Conservation (phyloP, 2,113 vertebrate genomes). For the Psilopsiagon aymara region DNA sequence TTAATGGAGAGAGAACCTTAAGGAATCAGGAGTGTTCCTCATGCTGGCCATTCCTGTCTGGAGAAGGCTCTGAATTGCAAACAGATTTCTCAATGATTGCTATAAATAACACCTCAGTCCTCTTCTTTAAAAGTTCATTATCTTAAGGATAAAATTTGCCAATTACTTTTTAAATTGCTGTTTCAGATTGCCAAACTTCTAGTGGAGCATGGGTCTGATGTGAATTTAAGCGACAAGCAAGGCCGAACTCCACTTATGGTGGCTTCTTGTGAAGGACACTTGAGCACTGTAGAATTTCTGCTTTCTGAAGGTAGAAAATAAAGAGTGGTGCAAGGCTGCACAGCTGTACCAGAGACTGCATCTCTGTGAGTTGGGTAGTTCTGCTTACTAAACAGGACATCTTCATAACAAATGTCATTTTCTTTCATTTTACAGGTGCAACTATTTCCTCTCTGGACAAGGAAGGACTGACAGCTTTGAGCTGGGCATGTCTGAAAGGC, state of each 20-base stretch:
- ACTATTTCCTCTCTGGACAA: conserved; percentile 90
- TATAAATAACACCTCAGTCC: neutral
- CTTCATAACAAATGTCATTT: neutral
- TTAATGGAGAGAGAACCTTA: neutral
- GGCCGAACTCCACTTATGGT: conserved; percentile 97
- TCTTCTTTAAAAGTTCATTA: neutral
- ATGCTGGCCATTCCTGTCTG: neutral
- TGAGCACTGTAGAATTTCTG: conserved; percentile 92
- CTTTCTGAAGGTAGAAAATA: conserved; percentile 86
- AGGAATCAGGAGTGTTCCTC: neutral
- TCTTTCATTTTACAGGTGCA: conserved; percentile 79
- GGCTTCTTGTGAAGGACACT: conserved; percentile 93
- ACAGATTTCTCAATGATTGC: neutral
- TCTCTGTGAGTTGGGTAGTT: neutral
- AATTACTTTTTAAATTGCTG: neutral
- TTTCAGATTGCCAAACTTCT: conserved; percentile 90
- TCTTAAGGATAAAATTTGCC: neutral
- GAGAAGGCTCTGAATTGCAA: neutral
- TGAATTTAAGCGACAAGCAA: conserved; percentile 93
- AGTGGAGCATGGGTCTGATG: conserved; percentile 86
- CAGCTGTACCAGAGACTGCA: neutral
- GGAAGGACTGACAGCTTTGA: conserved; percentile 92
- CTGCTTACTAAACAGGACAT: neutral
- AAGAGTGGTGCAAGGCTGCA: neutral
- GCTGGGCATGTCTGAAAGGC: conserved; percentile 98